Percentiles rank a stretch among this genome's conserved stretches.
These are phyloP conservation scores for Geophilus truncorum DNA, from an alignment of 2,888 invertebrate genomes.

Conservation along the genomic window DNA sequence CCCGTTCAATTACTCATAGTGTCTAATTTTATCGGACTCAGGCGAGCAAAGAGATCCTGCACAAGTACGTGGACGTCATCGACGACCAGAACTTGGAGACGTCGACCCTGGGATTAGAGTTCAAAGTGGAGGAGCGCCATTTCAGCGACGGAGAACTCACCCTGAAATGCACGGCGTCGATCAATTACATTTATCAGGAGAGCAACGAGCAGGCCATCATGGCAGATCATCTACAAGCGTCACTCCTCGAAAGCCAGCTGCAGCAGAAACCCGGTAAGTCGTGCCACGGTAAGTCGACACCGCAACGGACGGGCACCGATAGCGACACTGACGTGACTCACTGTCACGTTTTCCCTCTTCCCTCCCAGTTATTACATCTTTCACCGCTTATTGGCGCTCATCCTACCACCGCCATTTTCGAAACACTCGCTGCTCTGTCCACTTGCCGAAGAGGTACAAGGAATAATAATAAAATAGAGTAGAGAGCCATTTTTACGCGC, in stretches of 20 bases:
- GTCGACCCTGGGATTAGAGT: conserved; percentile 70
- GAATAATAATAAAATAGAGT: too few relatives aligned
- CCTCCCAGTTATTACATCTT: neutral
- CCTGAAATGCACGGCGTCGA: conserved; percentile 81
- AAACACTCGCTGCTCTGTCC: too few relatives aligned
- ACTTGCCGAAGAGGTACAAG: neutral
- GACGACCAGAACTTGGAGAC: conserved; percentile 68
- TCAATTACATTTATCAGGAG: conserved; percentile 75
- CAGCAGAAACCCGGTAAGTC: conserved; percentile 44
- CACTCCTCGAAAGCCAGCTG: conserved; percentile 71
- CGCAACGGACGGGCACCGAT: neutral
- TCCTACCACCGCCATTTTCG: neutral
- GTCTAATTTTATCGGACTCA: conserved; percentile 36
- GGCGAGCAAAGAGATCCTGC: conserved; percentile 56
- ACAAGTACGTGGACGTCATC: conserved; percentile 47
- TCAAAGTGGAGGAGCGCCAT: conserved; percentile 72
- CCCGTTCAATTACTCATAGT: neutral
- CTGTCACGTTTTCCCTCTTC: neutral
- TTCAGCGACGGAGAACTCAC: conserved; percentile 76
- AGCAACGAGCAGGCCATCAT: conserved; percentile 84
- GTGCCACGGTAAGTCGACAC: conserved; percentile 16
- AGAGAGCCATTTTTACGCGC: neutral
- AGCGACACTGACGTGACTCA: neutral
- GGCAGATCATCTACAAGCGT: conserved; percentile 55
- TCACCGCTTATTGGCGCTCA: neutral